These are phyloP conservation scores for Cryptocheilus praepositus DNA, from an alignment of 2,888 invertebrate genomes.

Conservation along the genomic window DNA sequence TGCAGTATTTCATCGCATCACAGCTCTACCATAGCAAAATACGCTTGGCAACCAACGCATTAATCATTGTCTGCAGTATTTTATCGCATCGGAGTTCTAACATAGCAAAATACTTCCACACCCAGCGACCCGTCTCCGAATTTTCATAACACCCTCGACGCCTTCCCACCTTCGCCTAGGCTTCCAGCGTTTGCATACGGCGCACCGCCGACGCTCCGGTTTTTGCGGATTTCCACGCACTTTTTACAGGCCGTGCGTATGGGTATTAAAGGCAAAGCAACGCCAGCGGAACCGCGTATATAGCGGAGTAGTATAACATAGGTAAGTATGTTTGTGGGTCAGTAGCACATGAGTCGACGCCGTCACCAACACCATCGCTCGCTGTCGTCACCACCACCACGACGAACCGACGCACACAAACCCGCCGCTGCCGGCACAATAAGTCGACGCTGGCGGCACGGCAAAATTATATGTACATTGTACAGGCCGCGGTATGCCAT, in stretches of 20 bases:
- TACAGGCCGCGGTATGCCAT: slow-evolving; percentile 69
- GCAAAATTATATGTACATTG: slow-evolving; percentile 68
- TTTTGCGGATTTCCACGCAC: too few species aligned
- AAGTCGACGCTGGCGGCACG: slow-evolving; percentile 6
- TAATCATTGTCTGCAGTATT: too few species aligned
- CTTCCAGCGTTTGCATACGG: too few species aligned
- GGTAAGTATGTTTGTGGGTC: slow-evolving; percentile 73
- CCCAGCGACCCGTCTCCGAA: too few species aligned
- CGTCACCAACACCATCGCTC: slow-evolving; percentile 7
- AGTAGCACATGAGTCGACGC: slow-evolving; percentile 65
- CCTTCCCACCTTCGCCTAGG: too few species aligned
- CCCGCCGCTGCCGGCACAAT: slow-evolving; percentile 13
- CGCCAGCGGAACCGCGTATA: slow-evolving; percentile 33
- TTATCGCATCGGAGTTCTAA: too few species aligned
- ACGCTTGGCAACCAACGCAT: too few species aligned
- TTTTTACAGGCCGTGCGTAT: neutral
- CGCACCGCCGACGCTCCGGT: too few species aligned
- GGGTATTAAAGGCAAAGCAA: slow-evolving; percentile 7
- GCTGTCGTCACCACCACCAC: slow-evolving; percentile 41
- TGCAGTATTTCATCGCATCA: too few species aligned
- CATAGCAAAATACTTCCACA: too few species aligned
- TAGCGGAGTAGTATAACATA: slow-evolving; percentile 69
- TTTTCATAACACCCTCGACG: too few species aligned
- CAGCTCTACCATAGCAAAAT: too few species aligned
- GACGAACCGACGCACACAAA: slow-evolving; percentile 35